Evolutionary conservation across 2,797 vertebrate genomes (phyloP).

Genomic region (Acestrorhynchus altus): DNA sequence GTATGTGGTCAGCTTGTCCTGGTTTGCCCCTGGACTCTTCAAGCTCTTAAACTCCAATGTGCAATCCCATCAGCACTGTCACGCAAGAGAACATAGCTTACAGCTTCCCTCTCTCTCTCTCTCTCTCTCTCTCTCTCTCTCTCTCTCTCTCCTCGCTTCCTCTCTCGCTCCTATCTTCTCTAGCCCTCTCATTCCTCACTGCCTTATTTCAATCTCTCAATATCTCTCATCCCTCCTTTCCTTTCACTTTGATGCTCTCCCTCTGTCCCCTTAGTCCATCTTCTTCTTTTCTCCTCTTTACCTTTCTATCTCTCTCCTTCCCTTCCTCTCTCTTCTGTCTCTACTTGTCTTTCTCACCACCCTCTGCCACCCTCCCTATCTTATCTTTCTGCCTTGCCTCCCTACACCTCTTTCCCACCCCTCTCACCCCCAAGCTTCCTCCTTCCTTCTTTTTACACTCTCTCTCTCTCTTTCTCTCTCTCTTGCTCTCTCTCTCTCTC

Average conservation of each 20-base stretch:
- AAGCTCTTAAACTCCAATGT: constrained; percentile 80
- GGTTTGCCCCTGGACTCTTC: constrained; percentile 81
- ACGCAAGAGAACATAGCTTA: constrained; percentile 79
- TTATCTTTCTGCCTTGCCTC: background rate
- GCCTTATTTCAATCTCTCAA: constrained; percentile 10
- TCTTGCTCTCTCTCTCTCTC: background rate
- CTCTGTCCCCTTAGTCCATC: background rate
- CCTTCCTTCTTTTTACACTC: background rate
- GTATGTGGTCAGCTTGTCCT: constrained; percentile 66
- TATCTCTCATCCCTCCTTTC: background rate
- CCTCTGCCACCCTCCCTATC: background rate
- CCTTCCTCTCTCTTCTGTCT: constrained; percentile 4
- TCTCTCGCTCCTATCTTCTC: background rate
- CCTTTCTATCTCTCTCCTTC: background rate
- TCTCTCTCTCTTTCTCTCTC: constrained; percentile 13
- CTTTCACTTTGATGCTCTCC: background rate
- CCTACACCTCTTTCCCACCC: background rate
- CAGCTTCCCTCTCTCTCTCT: constrained; percentile 56
- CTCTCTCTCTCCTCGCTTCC: constrained; percentile 9
- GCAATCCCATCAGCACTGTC: constrained; percentile 84
- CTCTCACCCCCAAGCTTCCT: no score
- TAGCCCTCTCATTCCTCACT: background rate
- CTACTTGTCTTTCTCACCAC: background rate
- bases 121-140: constrained; percentile 18
- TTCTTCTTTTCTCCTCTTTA: constrained; percentile 22